Evolutionary conservation across 2,888 invertebrate species (phyloP).

Genomic region (Tryphoninae sp.): DNA sequence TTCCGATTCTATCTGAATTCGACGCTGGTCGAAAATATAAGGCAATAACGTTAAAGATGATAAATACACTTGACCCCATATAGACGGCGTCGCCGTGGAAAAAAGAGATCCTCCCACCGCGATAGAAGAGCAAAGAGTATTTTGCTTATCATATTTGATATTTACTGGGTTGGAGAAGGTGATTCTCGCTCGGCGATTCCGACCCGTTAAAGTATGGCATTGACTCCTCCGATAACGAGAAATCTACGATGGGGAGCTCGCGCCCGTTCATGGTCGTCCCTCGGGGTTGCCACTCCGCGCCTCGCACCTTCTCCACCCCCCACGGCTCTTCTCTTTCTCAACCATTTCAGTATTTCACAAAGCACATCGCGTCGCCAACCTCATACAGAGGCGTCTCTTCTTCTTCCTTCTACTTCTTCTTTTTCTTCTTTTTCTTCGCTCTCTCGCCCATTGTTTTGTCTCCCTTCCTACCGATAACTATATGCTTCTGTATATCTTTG

Average conservation of each 20-base stretch:
- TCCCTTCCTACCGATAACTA: conserved; percentile 48
- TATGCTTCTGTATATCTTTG: conserved; percentile 44
- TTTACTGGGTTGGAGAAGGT: conserved; percentile 51
- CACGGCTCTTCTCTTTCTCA: conserved; percentile 7
- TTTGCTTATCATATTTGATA: conserved; percentile 62
- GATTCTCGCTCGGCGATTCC: conserved; percentile 48
- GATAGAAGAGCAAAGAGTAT: conserved; percentile 50
- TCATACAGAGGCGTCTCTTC: conserved; percentile 23
- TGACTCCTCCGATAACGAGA: conserved; percentile 60
- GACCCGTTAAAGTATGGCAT: conserved; percentile 58
- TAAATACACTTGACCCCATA: conserved; percentile 45
- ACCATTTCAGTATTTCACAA: conserved; percentile 56
- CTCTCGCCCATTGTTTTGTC: conserved; percentile 50
- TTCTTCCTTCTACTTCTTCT: conserved; percentile 17
- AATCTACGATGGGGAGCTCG: conserved; percentile 53
- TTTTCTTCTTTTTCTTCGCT: conserved; percentile 1
- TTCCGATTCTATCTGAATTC: conserved; percentile 3
- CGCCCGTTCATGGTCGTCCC: conserved; percentile 39
- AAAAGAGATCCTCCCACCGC: conserved; percentile 15
- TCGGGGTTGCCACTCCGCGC: conserved; percentile 44
- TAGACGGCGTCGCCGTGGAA: conserved; percentile 6
- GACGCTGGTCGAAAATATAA: conserved; percentile 19
- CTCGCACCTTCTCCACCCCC: not conserved
- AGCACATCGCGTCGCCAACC: conserved; percentile 46
- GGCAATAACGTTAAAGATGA: conserved; percentile 42